Evolutionary conservation across 2,888 invertebrate genomes (phyloP).

Genomic region (Caenorhabditis sp.): DNA sequence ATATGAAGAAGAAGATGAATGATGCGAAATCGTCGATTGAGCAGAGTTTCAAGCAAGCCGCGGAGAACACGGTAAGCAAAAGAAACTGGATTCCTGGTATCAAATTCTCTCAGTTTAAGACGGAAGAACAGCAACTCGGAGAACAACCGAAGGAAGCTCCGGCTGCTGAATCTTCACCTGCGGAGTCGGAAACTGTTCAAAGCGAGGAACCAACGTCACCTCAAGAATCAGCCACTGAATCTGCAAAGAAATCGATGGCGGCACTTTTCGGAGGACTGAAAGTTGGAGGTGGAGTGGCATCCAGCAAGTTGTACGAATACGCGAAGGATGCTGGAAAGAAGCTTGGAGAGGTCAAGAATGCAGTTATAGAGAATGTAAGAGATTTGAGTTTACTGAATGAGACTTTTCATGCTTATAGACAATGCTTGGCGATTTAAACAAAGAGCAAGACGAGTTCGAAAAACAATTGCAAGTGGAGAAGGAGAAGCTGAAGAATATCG

Average conservation of each 20-base stretch:
- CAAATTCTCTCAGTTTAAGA: not conserved
- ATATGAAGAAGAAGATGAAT: slow-evolving; percentile 68
- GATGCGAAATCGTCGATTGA: slow-evolving; percentile 69
- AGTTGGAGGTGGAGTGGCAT: slow-evolving; percentile 56
- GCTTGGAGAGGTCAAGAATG: slow-evolving; percentile 71
- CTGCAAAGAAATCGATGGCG: slow-evolving; percentile 55
- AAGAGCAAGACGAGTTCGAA: slow-evolving; percentile 96
- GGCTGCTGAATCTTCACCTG: not conserved
- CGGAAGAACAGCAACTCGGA: not conserved
- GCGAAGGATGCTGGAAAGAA: slow-evolving; percentile 74
- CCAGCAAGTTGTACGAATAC: slow-evolving; percentile 69
- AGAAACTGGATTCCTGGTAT: not conserved
- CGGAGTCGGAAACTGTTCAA: not conserved
- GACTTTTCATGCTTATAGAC: slow-evolving; percentile 87
- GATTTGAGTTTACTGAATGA: not conserved
- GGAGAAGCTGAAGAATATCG: slow-evolving; percentile 72
- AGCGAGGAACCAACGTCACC: slow-evolving; percentile 1
- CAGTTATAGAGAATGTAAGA: slow-evolving; percentile 70
- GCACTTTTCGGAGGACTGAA: slow-evolving; percentile 59
- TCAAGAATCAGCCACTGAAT: slow-evolving; percentile 42
- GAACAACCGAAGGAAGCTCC: not conserved
- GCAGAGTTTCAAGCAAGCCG: slow-evolving; percentile 61
- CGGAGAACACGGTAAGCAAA: slow-evolving; percentile 36
- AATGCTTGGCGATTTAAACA: slow-evolving; percentile 96
- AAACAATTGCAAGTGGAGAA: slow-evolving; percentile 88